Conservation (phyloP, 1,140 invertebrate species). For the Anastatus disparis region DNA sequence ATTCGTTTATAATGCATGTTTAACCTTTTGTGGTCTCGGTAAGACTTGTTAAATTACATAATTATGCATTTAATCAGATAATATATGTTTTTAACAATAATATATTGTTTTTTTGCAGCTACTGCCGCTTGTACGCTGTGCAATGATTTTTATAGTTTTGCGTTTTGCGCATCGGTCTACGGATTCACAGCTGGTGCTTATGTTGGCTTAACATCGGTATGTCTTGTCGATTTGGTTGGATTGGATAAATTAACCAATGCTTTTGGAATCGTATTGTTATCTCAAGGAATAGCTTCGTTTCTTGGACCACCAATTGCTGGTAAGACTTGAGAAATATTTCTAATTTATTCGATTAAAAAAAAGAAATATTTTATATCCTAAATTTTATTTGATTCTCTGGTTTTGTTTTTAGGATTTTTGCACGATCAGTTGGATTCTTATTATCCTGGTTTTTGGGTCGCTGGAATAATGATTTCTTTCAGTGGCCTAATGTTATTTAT, state of each 20-base stretch:
- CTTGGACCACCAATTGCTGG: conserved; percentile 90
- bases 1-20: conserved; percentile 86
- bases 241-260: conserved; percentile 90
- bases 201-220: conserved; percentile 91
- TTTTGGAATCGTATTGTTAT: conserved; percentile 90
- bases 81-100: no score
- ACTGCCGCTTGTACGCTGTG: conserved; percentile 83
- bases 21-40: conserved; percentile 87
- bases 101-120: conserved; percentile 70
- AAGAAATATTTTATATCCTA: conserved; percentile 1
- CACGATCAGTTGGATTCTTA: conserved; percentile 63
- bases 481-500: conserved; percentile 90
- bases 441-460: conserved; percentile 83
- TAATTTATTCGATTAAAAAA: background rate
- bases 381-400: background rate
- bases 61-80: background rate
- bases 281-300: conserved; percentile 91
- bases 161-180: conserved; percentile 83
- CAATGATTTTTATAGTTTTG: conserved; percentile 74
- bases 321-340: conserved; percentile 63
- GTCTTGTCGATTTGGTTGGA: conserved; percentile 87
- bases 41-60: conserved; percentile 55
- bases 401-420: background rate
- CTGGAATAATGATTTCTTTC: conserved; percentile 83
- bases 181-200: conserved; percentile 93